Conservation (phyloP, 2,797 vertebrate genomes). For the Megaceryle alcyon region DNA sequence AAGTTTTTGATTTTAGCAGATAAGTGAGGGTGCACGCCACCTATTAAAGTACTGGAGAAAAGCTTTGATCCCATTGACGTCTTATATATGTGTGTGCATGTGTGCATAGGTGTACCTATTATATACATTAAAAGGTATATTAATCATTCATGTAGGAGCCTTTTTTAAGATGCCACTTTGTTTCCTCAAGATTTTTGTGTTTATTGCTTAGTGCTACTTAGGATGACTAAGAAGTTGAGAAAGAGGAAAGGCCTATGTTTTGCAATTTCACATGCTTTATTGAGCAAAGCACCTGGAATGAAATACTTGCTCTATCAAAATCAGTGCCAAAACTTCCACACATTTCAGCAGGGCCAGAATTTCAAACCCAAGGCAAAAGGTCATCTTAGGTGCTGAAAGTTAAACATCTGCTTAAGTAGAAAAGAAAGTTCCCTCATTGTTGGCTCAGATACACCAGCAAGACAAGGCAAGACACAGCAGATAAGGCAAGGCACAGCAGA, state of each 20-base stretch:
- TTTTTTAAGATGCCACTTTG: constrained; percentile 24
- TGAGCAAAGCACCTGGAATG: constrained; percentile 53
- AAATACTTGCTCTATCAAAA: constrained; percentile 21
- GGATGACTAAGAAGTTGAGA: constrained; percentile 42
- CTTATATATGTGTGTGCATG: neutral
- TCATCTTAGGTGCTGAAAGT: constrained; percentile 46
- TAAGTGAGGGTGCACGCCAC: constrained; percentile 45
- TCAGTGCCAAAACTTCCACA: constrained; percentile 51
- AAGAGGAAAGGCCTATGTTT: constrained; percentile 1
- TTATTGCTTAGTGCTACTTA: constrained; percentile 15
- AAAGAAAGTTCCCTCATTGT: neutral
- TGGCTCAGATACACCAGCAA: neutral
- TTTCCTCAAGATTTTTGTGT: constrained; percentile 31
- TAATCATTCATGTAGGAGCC: neutral
- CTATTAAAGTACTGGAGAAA: constrained; percentile 63
- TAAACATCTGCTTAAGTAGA: constrained; percentile 24
- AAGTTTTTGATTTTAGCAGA: constrained; percentile 55
- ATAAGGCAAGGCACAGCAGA: neutral
- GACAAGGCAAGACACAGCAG: constrained; percentile 17
- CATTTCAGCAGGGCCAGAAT: constrained; percentile 43
- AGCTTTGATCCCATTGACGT: constrained; percentile 58
- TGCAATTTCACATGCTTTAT: constrained; percentile 42
- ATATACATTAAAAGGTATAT: constrained; percentile 36
- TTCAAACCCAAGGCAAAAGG: constrained; percentile 62
- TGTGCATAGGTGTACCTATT: constrained; percentile 21